Base-by-base conservation (phyloP, 1,140 invertebrate species). In the Aphaenogaster ashmeadi region DNA sequence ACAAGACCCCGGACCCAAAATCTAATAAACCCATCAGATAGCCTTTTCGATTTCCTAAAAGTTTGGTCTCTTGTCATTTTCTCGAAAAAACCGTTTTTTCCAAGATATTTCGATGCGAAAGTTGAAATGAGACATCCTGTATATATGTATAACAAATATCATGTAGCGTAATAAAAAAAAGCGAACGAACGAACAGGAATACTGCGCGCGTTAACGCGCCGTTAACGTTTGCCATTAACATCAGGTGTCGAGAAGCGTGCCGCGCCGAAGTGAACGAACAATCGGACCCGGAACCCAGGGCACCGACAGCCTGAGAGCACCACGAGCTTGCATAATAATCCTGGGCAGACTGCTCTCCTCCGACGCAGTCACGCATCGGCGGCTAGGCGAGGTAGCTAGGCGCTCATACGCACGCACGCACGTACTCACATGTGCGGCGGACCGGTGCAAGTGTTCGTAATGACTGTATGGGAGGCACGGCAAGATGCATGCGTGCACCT, bases 271-370 rank as follows among this genome's bases (percentile, higher is more conserved):
- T 66, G 41, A 83, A 89, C 69, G 89, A 92, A 92, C 93, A 93
- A 93, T 94, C 92, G 90, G 89, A 93, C 92, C 93, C 91, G 92
- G 91, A 91, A 92, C 91, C 90, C 60, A 64, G 72, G 86, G 88
- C 60, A 79, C 62, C 77, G 69, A 74, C 75, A 86, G 27, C 41
- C 88, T 50, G 41, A 80, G 72, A 81, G 79, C 21, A 64, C 69
- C 85, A 84, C 89, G 64, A 64, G 86, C 87, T 90, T 91, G 93
- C 91, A 92, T 93, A 92, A 93, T 93, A 91, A 93, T 93, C 91
- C 87, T 80, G 44, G 44, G 50, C 47, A 54, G 58, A 52, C 58
- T 85, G 52, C 56, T 85, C 56, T 62, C 56, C 81, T 77, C 71
- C 81, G 44, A 72, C 69, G 58, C 56, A 84, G 81, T 84, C 71